Conservation (phyloP, 1,140 invertebrate species). For the Atta cephalotes region DNA sequence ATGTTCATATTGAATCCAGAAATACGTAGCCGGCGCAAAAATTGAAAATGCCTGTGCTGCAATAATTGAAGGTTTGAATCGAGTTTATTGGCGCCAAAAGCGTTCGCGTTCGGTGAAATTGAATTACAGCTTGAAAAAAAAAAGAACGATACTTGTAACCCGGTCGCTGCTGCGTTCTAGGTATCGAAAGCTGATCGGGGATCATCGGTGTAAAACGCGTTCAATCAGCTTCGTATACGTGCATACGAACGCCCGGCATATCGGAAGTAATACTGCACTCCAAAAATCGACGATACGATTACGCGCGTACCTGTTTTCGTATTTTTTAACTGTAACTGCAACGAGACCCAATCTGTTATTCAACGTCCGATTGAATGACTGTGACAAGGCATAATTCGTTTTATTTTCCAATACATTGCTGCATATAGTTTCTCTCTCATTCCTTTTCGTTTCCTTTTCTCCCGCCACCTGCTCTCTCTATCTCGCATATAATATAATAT, state of each 20-base stretch:
- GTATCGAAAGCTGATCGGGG: constrained; percentile 66
- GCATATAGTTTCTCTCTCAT: constrained; percentile 4
- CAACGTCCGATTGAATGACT: constrained; percentile 65
- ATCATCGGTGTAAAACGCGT: constrained; percentile 60
- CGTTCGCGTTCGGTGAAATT: constrained; percentile 42
- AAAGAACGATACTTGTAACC: constrained; percentile 60
- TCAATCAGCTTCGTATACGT: constrained; percentile 59
- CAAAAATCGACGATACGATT: constrained; percentile 59
- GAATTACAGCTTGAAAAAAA: constrained; percentile 66
- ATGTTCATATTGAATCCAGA: constrained; percentile 30
- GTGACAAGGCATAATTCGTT: constrained; percentile 53
- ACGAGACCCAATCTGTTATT: constrained; percentile 49
- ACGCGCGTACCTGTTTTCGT: constrained; percentile 62
- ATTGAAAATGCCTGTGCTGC: constrained; percentile 49
- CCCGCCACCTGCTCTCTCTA: background rate
- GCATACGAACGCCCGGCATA: constrained; percentile 56
- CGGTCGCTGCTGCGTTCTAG: constrained; percentile 53
- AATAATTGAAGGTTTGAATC: constrained; percentile 64
- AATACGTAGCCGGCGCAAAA: constrained; percentile 20
- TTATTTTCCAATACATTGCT: constrained; percentile 52
- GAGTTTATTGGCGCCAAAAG: constrained; percentile 46
- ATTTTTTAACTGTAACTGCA: constrained; percentile 59
- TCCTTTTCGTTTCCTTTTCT: background rate
- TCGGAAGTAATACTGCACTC: constrained; percentile 66
- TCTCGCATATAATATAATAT: background rate